Evolutionary conservation across 2,797 vertebrate genomes (phyloP), one percentile per base, ranked within the genome.

Genomic region (Australoheros facetus): DNA sequence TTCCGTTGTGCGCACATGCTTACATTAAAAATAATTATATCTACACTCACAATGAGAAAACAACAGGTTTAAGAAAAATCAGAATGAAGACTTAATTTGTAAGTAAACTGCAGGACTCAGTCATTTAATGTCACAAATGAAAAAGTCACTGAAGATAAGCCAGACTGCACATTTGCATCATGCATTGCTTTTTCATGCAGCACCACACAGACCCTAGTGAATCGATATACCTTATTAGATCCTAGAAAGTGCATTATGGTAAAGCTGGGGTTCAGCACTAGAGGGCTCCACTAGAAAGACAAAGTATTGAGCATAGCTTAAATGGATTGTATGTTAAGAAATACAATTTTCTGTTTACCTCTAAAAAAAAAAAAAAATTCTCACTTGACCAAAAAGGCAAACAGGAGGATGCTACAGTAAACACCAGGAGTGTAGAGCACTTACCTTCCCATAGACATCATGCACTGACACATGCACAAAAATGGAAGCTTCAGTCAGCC

Each of bases 181-280:
- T 95, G 94, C 95, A 89, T 78, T 85, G 71, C 28, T 30, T 82
- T 86, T 70, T 85, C 95, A 97, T 97, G 91, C 93, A 92, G 96
- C 96, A 94, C 93, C 78, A 94, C 92, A 94, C 81, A 91, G 51
- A 93, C 66, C 83, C 86, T 74, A 78, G 32, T 45, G 48, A 62
- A 77, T 90, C 93, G 54, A 85, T 95, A 96, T 98, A 99, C 97
- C 97, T 99, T 99, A 89, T 97, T 97, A 93, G 98, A 96, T 96
- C 98, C 97, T 96, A 99, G 97, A 97, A 99, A 97, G 96, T 99
- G 98, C 96, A 99, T 97, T 95, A 99, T 99, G 94, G 98, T 99
- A 95, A 97, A 99, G 97, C 97, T 99, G 96, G 98, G 97, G 90
- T 99, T 99, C 97, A 99, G 97, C 95, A 99, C 97, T 97, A 99